Evolutionary conservation across 2,888 invertebrate species (phyloP), one percentile per base, ranked within the genome.

Genomic region (Eumerus sabulonum): DNA sequence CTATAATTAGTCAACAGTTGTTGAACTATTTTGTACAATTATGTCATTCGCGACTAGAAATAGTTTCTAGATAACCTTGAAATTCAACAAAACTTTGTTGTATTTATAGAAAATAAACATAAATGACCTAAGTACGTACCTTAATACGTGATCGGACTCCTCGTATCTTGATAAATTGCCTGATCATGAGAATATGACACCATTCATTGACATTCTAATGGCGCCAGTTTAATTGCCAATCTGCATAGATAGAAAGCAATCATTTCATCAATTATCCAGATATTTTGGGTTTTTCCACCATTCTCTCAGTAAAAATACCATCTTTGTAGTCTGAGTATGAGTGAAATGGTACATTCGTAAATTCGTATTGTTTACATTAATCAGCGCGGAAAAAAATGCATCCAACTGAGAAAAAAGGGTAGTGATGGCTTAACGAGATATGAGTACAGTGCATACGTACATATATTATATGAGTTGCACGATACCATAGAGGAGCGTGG

Each of bases 351-450:
- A 19, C 53, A n/a, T 45, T 64, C 64, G 42, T 56, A 4, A 2
- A 27, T 27, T 27, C 54, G 54, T 45, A 60, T 70, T 60, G 68
- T 62, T 62, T 63, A 56, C 44, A 48, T 40, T 63, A 71, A 71
- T 71, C 62, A 71, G 71, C 62, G 71, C 71, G 62, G 48, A 71
- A 71, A 71, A n/a, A 4, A 71, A 48, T 71, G 71, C 70, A 70
- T 48, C 60, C 54, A 42, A 51, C 18, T 42, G 19, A 45, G 48
- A 13, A 19, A 14, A 40, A 17, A 19, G 40, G 9, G 40, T 40
- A n/a, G 40, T 40, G 7, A 7, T 27, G 7, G 27, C 3, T 27
- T 27, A 7, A 27, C 27, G 35, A 42, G 27, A 57, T 40, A 51
- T 45, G 42, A 48, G 48, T 13, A 44, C 13, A 40, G n/a, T n/a